Base-by-base conservation (phyloP, 2,113 vertebrate genomes). In the Genyomyrus donnyi region DNA sequence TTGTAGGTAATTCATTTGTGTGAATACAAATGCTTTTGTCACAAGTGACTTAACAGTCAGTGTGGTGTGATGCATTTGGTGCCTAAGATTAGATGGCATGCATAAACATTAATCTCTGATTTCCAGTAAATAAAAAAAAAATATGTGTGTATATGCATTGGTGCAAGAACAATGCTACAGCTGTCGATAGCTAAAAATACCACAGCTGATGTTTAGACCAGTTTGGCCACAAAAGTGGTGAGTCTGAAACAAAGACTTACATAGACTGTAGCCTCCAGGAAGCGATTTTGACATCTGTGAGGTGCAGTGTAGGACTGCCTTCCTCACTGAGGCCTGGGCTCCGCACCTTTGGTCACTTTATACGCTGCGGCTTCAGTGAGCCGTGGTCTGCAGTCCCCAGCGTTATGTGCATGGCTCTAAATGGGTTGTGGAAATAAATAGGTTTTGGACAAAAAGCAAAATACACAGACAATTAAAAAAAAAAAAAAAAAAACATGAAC, bases 371-470 rank as follows among this genome's bases (percentile, higher is more conserved):
- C 21, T 85, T 85, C 45, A 10, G 45, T n/a, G 24, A 87, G 85
- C n/a, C 17, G 31, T 53, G 85, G 35, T 92, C 90, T 90, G 27
- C 42, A 83, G 35, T 56, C 50, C 85, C 48, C 5, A 87, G 80
- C 46, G 56, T 50, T 85, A 24, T 86, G 49, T 56, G 52, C 15
- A 70, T 62, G 24, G 48, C 85, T 87, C 66, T 74, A 80, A 77
- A 84, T 88, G 27, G 77, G 31, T 49, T 77, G 15, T 53, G 48
- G 31, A 80, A 62, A 89, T 86, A 53, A 35, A 74, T 53, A 77
- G 89, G 74, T 85, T 35, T 89, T 89, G 77, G 31, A 88, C 92
- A 91, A 92, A 89, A 39, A 92, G 90, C 88, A 89, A 91, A 85
- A 52, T 62, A 87, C 88, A 83, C 21, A 80, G 87, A 21, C 88